Conservation (phyloP, 2,113 vertebrate species). For the Chlorodrepanis virens region DNA sequence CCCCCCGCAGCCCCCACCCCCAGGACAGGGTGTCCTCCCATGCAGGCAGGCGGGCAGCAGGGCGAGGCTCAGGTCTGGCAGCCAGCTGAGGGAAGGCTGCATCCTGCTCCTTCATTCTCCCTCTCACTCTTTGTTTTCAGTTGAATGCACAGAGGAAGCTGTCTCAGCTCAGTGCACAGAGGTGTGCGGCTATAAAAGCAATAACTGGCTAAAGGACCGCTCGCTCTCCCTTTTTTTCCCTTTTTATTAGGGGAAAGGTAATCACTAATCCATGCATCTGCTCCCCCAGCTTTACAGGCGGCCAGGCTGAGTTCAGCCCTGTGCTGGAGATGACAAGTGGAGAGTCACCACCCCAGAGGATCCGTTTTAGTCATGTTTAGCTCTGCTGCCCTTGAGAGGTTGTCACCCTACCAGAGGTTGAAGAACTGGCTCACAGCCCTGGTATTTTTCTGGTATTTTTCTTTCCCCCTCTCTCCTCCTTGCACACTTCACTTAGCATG, state of each 20-base stretch:
- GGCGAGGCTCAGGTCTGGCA: not conserved
- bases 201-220: slow-evolving; percentile 17
- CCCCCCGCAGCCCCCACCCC: not conserved
- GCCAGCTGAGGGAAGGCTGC: not conserved
- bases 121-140: slow-evolving; percentile 71
- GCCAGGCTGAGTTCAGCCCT: slow-evolving; percentile 8
- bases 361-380: not conserved
- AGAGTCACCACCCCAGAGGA: not conserved
- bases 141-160: slow-evolving; percentile 58
- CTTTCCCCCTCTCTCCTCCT: not conserved
- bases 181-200: slow-evolving; percentile 41
- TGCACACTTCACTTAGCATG: slow-evolving; percentile 68
- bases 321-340: not conserved
- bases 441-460: slow-evolving; percentile 16
- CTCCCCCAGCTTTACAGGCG: not conserved
- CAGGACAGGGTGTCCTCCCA: not conserved
- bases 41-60: not conserved
- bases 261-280: not conserved
- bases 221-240: not conserved
- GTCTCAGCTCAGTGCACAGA: slow-evolving; percentile 56
- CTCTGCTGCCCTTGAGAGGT: slow-evolving; percentile 7
- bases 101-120: not conserved
- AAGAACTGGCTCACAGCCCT: slow-evolving; percentile 29
- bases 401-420: slow-evolving; percentile 57
- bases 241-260: slow-evolving; percentile 17